Base-by-base conservation (phyloP, 2,113 vertebrate species). In the Etheostoma spectabile region DNA sequence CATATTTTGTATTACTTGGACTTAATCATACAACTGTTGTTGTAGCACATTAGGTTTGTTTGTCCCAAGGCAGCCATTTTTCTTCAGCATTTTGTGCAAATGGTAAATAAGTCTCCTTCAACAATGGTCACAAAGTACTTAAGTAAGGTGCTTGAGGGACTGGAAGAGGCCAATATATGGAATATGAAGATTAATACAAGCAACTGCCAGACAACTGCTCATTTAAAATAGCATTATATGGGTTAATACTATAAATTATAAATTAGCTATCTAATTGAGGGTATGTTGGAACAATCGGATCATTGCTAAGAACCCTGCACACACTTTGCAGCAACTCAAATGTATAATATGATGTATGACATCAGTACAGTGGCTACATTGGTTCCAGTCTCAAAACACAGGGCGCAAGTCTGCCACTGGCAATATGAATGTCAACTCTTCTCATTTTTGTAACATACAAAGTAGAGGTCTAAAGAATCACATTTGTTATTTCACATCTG, bases 391-490 rank as follows among this genome's bases (percentile, higher is more conserved):
- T 65, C 27, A 66, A 27, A 65, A 4, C 22, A 10, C 24, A 33
- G 21, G 21, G 8, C 0, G 1, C 21, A 53, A 55, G 51, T 66
- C 42, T 45, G 22, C 70, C 24, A 30, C 51, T 42, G 56, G 33
- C 10, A 42, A 49, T 49, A 49, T 70, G 52, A 66, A 70, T 24
- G 56, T 76, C 61, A 2, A 33, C 72, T 62, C 56, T 60, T 18
- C 10, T 27, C 4, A 27, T 55, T 74, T 77, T 68, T 64, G 35
- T 18, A 67, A 27, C 61, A 67, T 59, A 63, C 16, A 33, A 75
- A 65, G 42, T 27, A n/a, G n/a, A n/a, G 61, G 61, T 73, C 71
- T 61, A 30, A 66, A 64, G 73, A 68, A 45, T 33, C 64, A 30
- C 6, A 8, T 19, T 63, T 1, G 35, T 38, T 38, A 38, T 8